Evolutionary conservation across 2,797 vertebrate species (phyloP).

Genomic region (Oophaga sylvatica): DNA sequence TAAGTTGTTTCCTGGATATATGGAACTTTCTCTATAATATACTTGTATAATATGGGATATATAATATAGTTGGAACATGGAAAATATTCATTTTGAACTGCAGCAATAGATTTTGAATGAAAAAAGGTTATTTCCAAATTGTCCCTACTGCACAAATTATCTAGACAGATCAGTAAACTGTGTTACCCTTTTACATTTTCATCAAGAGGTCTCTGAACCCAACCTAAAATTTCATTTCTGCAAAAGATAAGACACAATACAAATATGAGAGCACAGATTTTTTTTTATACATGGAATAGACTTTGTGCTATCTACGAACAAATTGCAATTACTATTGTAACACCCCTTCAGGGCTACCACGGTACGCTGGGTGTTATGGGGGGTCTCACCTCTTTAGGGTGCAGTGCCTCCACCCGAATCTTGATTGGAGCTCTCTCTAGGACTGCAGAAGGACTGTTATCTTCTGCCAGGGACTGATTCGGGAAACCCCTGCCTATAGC

Average conservation of each 20-base stretch:
- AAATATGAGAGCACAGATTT: constrained; percentile 1
- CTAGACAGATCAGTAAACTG: not conserved
- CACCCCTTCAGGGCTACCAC: too few species aligned
- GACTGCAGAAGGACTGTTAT: too few species aligned
- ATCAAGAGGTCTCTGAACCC: constrained; percentile 47
- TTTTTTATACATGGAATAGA: too few species aligned
- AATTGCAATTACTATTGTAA: not conserved
- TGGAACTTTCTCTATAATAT: not conserved
- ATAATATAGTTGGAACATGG: not conserved
- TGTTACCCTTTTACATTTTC: constrained; percentile 28
- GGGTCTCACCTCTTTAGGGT: too few species aligned
- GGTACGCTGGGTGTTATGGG: too few species aligned
- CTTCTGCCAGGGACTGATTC: too few species aligned
- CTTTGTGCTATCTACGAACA: not conserved
- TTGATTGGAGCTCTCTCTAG: too few species aligned
- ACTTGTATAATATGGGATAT: not conserved
- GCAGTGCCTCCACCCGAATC: too few species aligned
- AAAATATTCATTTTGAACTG: not conserved
- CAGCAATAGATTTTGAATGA: not conserved
- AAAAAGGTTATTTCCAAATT: not conserved
- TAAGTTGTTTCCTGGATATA: too few species aligned
- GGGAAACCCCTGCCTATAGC: too few species aligned
- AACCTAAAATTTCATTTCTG: constrained; percentile 9
- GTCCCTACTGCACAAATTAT: not conserved
- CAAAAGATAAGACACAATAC: not conserved